Evolutionary conservation across 2,888 invertebrate species (phyloP).

Genomic region (Chirona hameri): DNA sequence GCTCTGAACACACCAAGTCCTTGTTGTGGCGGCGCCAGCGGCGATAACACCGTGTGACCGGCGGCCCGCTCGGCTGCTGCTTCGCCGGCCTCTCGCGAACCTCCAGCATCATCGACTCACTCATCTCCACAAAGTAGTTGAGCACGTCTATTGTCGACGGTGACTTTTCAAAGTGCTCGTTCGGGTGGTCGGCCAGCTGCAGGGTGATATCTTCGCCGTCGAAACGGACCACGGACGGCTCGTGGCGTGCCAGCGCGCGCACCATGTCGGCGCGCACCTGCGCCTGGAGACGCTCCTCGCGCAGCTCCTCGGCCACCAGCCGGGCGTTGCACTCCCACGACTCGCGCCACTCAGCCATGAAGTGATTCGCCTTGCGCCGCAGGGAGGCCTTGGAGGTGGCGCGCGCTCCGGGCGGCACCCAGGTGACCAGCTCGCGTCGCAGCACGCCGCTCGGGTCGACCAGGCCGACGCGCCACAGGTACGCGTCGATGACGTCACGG

Average conservation of each 20-base stretch:
- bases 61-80: too few species aligned
- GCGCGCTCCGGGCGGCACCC: neutral
- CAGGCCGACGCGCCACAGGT: neutral
- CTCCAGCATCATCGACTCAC: neutral
- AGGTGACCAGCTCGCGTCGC: neutral
- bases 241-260: neutral
- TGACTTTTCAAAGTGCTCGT: neutral
- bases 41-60: neutral
- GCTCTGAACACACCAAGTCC: neutral
- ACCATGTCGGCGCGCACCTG: neutral
- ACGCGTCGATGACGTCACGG: neutral
- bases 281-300: neutral
- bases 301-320: neutral
- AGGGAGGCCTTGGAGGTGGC: neutral
- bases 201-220: neutral
- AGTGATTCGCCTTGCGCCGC: neutral
- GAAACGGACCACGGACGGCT: neutral
- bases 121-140: slow-evolving; percentile 25
- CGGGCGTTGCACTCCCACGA: neutral
- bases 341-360: neutral
- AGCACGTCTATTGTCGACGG: neutral
- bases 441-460: neutral
- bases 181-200: neutral
- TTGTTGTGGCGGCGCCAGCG: neutral
- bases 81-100: neutral